Conservation (phyloP, 1,140 invertebrate genomes). For the Trichogramma pretiosum region DNA sequence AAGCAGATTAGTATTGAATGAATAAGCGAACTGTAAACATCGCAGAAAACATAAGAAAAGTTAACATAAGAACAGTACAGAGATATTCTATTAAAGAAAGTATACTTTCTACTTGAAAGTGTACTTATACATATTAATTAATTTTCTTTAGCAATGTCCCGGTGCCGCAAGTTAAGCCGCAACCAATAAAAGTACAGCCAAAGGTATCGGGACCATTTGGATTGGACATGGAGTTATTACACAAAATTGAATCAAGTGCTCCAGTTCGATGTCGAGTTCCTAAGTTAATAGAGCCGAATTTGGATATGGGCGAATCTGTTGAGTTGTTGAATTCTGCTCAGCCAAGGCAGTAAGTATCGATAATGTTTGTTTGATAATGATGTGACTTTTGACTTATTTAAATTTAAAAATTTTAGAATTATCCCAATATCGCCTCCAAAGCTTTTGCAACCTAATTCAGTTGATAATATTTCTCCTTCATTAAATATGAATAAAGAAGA, state of each 20-base stretch:
- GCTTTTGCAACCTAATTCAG: slow-evolving; percentile 32
- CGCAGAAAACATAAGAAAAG: too few species aligned
- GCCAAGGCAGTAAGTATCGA: slow-evolving; percentile 28
- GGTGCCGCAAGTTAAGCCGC: slow-evolving; percentile 26
- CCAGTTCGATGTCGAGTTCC: slow-evolving; percentile 41
- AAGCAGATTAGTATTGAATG: too few species aligned
- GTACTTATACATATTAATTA: too few species aligned
- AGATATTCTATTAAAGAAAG: too few species aligned
- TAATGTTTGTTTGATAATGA: background rate
- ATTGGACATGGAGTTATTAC: slow-evolving; percentile 58
- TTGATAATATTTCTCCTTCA: slow-evolving; percentile 21
- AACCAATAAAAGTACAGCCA: too few species aligned
- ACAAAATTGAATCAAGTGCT: slow-evolving; percentile 47
- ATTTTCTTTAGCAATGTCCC: slow-evolving; percentile 30
- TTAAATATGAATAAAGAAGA: slow-evolving; percentile 38
- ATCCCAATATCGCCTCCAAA: slow-evolving; percentile 46
- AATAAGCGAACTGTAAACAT: too few species aligned
- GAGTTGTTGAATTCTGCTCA: slow-evolving; percentile 25
- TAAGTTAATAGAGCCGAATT: slow-evolving; percentile 43
- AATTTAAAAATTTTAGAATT: slow-evolving; percentile 24
- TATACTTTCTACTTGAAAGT: too few species aligned
- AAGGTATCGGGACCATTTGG: slow-evolving; percentile 59
- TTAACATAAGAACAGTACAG: too few species aligned
- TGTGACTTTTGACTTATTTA: background rate
- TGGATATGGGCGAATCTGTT: slow-evolving; percentile 32